Evolutionary conservation across 2,888 invertebrate genomes (phyloP), one percentile per base, ranked within the genome.

Genomic region (Diplazon laetatorius): DNA sequence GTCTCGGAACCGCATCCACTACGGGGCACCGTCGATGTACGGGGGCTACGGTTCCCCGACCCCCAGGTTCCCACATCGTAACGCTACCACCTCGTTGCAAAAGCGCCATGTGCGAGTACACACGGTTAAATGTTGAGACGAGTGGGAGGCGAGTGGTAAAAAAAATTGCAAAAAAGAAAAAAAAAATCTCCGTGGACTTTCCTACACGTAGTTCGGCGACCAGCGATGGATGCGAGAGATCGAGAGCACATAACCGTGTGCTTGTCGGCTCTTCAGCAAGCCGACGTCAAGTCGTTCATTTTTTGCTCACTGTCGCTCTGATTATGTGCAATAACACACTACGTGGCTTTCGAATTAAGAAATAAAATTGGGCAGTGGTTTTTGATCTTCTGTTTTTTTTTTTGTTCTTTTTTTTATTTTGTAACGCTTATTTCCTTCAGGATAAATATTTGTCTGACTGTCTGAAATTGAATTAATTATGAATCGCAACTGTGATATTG

Each of bases 41-140:
- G 46, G 39, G 39, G 60, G 59, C 52, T 50, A 16, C 44, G 69
- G 44, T 66, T 74, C 74, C 37, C 65, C 65, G 52, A 70, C 60
- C 70, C 39, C 69, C 18, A 25, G 25, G 57, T 65, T 20, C 42
- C 39, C 39, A 25, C 12, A 30, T 22, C 35, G 25, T 16, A 39
- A 16, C 16, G n/a, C n/a, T 52, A 25, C n/a, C 44, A 20, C 10
- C 52, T 60, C 39, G 14, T 46, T 39, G 10, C 59, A 20, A 63
- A 63, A 18, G 52, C 50, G 59, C 59, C 57, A 44, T 52, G 71
- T 42, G 66, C 66, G 50, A 52, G 52, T 55, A 6, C 42, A 6
- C 42, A 44, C 55, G 42, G 35, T 30, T 18, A 35, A 55, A 16
- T 16, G 60, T 44, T 30, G 62, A 35, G 30, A 5, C 42, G 44